phyloP scores from a whole-genome alignment of 2,888 invertebrate species.

The Scaeva pyrastri region DNA sequence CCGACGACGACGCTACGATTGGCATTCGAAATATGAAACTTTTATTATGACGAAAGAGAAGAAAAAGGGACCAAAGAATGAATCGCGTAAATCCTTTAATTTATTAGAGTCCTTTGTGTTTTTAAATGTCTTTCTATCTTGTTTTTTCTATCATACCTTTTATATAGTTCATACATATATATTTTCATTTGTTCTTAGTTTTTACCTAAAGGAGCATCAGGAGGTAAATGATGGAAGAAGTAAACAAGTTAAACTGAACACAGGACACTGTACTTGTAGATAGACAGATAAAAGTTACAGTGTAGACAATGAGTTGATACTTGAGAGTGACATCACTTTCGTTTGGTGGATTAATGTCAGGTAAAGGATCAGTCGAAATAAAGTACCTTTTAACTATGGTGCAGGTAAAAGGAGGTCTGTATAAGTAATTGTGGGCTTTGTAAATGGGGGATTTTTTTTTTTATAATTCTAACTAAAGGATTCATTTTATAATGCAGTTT shows the following conservation, averaged over 20 bases:
- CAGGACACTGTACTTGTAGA: too few species aligned
- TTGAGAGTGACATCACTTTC: constrained; percentile 49
- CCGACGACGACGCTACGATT: constrained; percentile 38
- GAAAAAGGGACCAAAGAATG: constrained; percentile 27
- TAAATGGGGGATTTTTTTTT: neutral
- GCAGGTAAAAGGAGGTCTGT: neutral
- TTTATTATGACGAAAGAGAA: constrained; percentile 30
- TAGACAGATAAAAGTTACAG: constrained; percentile 10
- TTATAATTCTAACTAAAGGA: too few species aligned
- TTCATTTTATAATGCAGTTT: too few species aligned
- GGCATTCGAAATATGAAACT: constrained; percentile 69
- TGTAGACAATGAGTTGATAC: constrained; percentile 37
- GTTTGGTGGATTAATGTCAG: constrained; percentile 48
- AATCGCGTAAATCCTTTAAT: constrained; percentile 68
- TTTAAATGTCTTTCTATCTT: constrained; percentile 44
- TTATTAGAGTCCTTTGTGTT: constrained; percentile 64
- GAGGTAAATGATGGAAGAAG: constrained; percentile 59
- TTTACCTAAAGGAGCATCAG: neutral
- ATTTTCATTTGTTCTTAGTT: constrained; percentile 1
- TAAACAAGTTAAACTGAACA: constrained; percentile 57
- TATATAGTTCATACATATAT: neutral
- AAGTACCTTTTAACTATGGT: constrained; percentile 14
- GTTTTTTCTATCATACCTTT: neutral
- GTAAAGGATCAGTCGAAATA: constrained; percentile 32
- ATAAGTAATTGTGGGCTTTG: constrained; percentile 3